A percentile compares a stretch with the other conserved stretches of the same genome.
These are phyloP conservation scores for Pygocentrus nattereri DNA, from an alignment of 2,797 vertebrate genomes.

Conservation along the genomic window DNA sequence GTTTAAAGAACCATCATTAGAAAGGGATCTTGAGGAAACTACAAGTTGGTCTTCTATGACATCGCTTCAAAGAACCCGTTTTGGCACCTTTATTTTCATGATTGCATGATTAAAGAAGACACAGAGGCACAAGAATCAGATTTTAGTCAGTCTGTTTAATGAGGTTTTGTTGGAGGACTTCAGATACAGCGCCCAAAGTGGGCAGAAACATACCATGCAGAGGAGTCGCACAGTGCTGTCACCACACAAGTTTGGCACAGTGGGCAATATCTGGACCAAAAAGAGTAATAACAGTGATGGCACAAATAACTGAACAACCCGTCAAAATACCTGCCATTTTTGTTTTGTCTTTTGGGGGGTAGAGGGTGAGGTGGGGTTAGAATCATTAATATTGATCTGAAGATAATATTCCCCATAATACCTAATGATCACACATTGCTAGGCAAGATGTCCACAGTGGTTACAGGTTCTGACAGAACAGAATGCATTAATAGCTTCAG, in stretches of 20 bases:
- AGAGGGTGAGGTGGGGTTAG: background rate
- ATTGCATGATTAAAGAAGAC: slow-evolving; percentile 2
- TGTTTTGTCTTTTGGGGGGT: background rate
- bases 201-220: slow-evolving; percentile 58
- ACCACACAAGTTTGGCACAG: slow-evolving; percentile 57
- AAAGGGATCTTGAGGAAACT: too few relatives aligned
- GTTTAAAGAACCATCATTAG: background rate
- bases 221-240: slow-evolving; percentile 57
- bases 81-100: background rate
- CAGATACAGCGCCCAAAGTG: slow-evolving; percentile 54
- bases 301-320: slow-evolving; percentile 9
- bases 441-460: slow-evolving; percentile 67
- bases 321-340: slow-evolving; percentile 17
- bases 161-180: slow-evolving; percentile 62
- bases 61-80: background rate
- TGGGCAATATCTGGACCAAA: slow-evolving; percentile 46
- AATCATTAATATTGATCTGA: slow-evolving; percentile 10
- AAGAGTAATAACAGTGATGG: slow-evolving; percentile 20
- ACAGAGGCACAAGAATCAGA: slow-evolving; percentile 22
- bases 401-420: background rate
- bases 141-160: slow-evolving; percentile 63
- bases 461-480: slow-evolving; percentile 69
- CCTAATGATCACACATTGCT: background rate
- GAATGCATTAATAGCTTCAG: slow-evolving; percentile 71
- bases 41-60: background rate